Conservation (phyloP, 2,113 vertebrate species). For the Hystrix brachyura region DNA sequence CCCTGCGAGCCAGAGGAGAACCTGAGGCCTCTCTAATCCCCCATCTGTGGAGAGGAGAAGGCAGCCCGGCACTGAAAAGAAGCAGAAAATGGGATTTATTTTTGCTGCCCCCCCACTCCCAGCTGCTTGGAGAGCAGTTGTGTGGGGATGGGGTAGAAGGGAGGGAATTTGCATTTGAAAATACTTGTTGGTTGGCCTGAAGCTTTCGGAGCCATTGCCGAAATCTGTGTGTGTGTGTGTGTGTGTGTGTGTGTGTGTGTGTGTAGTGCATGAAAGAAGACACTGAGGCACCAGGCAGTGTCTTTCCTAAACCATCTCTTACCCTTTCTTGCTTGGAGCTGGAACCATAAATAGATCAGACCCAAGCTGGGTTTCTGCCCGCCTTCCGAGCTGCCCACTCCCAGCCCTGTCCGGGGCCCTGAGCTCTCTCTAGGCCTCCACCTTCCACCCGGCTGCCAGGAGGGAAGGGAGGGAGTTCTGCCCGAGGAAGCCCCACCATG, state of each 20-base stretch:
- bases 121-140: constrained; percentile 77
- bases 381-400: neutral
- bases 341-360: constrained; percentile 21
- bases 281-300: neutral
- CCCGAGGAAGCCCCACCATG: neutral
- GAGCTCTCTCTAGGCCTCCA: neutral
- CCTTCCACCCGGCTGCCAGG: neutral
- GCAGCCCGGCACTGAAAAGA: constrained; percentile 60
- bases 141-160: constrained; percentile 14
- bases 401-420: neutral
- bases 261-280: neutral
- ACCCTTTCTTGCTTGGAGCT: neutral
- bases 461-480: neutral
- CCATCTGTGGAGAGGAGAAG: constrained; percentile 54
- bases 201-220: neutral
- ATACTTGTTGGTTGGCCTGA: constrained; percentile 60
- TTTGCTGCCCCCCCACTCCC: constrained; percentile 23
- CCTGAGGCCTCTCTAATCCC: constrained; percentile 68
- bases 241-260: neutral
- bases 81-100: constrained; percentile 84
- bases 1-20: constrained; percentile 48
- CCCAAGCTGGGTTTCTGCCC: neutral
- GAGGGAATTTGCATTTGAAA: constrained; percentile 75
- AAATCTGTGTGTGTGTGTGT: neutral
- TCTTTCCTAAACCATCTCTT: neutral